Base-by-base conservation (phyloP, 2,888 invertebrate species). In the Leucophenga maculata region DNA sequence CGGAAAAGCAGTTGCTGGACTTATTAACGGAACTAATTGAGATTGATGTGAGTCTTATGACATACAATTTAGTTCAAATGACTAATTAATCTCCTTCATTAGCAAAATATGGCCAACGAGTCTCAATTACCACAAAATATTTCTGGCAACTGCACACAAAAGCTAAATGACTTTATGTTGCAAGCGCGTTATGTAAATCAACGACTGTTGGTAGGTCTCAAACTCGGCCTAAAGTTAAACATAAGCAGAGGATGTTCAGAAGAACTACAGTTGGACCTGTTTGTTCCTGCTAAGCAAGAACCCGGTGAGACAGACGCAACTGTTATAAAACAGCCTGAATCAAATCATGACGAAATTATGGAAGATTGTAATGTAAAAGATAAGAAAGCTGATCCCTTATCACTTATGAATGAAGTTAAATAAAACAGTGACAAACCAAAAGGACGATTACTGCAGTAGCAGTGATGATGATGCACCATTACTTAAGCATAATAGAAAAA, bases 81-180 rank as follows among this genome's bases (percentile, higher is more conserved):
- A 39, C 8, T 39, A 32, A 6, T 31, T 4, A 1, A 2, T 0
- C 13, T 39, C 11, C 6, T 20, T 0, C 11, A 64, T 1, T 59
- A 80, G 79, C 18, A 77, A 20, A 65, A 75, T 20, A 72, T 65
- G 0, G 22, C 65, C 32, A 14, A 67, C 22, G 68, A 68, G 0
- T 77, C 76, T 18, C 74, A 75, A 11, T 46, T 84, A 54, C 85
- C 85, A 0, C 78, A 78, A n/a, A 75, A 76, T 8, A 52, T 86
- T 32, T 86, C 86, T 66, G 73, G 75, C 22, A 72, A 72, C 26
- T 86, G 86, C 67, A 76, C 76, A 2, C 71, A 73, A 11, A 85
- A 82, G 69, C 70, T 86, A 0, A 75, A 84, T 57, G 79, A 79
- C 20, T 86, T 82, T 54, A 75, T 85, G 3, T 74, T 77, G 22